A percentile compares a stretch with the other conserved stretches of the same genome.
Evolutionary conservation across 2,113 vertebrate genomes (phyloP).

Genomic region (Platichthys stellatus): DNA sequence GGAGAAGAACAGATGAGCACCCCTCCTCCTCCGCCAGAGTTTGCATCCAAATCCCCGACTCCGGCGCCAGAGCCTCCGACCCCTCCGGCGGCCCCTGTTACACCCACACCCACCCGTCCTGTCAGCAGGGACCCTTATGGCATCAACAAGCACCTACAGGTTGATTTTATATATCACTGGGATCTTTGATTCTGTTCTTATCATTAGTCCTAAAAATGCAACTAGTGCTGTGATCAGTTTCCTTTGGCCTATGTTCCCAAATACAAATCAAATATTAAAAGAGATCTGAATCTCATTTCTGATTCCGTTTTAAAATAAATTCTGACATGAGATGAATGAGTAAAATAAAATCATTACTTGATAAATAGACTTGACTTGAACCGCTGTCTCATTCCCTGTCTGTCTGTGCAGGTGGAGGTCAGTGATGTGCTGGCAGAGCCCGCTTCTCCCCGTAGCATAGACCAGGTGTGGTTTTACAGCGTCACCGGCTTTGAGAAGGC

Average conservation of each 20-base stretch:
- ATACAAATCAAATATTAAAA: too few relatives aligned
- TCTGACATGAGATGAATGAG: not conserved
- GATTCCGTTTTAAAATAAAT: not conserved
- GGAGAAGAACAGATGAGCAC: slow-evolving; percentile 58
- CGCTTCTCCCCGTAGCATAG: slow-evolving; percentile 71
- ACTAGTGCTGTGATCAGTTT: too few relatives aligned
- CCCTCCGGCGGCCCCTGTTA: slow-evolving; percentile 27
- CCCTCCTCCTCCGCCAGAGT: slow-evolving; percentile 75
- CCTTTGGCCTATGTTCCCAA: too few relatives aligned
- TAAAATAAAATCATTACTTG: not conserved
- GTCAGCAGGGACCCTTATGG: slow-evolving; percentile 80
- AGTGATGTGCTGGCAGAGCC: slow-evolving; percentile 83
- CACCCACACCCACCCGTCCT: slow-evolving; percentile 24
- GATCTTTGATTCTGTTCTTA: too few relatives aligned
- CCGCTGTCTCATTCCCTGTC: not conserved
- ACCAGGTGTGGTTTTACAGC: slow-evolving; percentile 83
- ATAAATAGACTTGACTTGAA: not conserved
- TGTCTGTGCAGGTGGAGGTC: slow-evolving; percentile 80
- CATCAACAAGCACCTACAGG: slow-evolving; percentile 85
- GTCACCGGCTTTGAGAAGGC: slow-evolving; percentile 78
- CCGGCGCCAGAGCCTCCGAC: slow-evolving; percentile 45
- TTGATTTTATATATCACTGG: not conserved
- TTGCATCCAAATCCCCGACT: slow-evolving; percentile 60
- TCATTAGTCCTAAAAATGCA: too few relatives aligned
- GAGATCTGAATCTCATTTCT: not conserved